Base-by-base conservation (phyloP, 2,113 vertebrate species). In the Gasterosteus aculeatus region DNA sequence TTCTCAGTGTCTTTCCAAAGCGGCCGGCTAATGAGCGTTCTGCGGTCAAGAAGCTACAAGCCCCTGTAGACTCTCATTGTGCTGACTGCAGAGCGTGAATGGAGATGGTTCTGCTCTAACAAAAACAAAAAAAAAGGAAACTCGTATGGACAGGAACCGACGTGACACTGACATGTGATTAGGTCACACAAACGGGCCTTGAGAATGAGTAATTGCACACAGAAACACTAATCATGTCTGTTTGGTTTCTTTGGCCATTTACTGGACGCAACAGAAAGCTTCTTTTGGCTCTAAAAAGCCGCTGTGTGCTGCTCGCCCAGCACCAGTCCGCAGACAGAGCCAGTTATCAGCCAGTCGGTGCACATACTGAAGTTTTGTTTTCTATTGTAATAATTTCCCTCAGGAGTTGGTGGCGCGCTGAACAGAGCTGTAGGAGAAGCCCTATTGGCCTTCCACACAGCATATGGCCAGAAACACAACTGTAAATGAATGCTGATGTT, bases 31-130 rank as follows among this genome's bases (percentile, higher is more conserved):
- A 71, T 60, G 8, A 16, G n/a, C 63, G 11, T 12, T 15, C 57
- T 57, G 5, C 44, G 63, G 66, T 71, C 10, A 58, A 65, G 47
- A 64, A 46, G 80, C 69, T 72, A 65, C n/a, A 14, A 54, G 72
- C 65, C 83, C 74, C 82, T 33, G 66, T 83, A 85, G 86, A 77
- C 54, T 54, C 60, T 72, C 14, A 73, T 81, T 83, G 68, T 83
- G 85, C 82, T 86, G 81, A 87, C 69, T 72, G 69, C n/a, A 73
- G 69, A 26, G 69, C 70, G 47, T 75, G 82, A 77, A 3, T 72
- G 69, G 77, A 80, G 71, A 72, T 78, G 74, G 78, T 72, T 71
- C 42, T 72, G 38, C 79, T 26, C 22, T 26, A 26, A 26, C 22
- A 26, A 26, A 26, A 26, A 26, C 22, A 26, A 26, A 26, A 82